Percentiles rank a stretch among this genome's conserved stretches.
Evolutionary conservation across 2,888 invertebrate genomes (phyloP).

Genomic region (Amaurobius ferox): DNA sequence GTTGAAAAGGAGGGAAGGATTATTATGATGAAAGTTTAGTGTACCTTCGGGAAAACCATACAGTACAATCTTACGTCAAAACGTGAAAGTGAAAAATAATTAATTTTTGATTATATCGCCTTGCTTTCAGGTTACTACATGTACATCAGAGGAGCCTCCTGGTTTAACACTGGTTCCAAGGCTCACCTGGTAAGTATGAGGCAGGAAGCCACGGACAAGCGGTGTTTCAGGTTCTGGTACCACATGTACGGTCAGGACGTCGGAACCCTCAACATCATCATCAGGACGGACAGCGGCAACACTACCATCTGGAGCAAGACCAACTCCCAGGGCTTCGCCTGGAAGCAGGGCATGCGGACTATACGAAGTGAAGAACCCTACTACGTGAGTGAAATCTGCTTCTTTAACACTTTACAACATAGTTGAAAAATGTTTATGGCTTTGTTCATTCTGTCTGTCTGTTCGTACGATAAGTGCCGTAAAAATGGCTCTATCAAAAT

Average conservation of each 20-base stretch:
- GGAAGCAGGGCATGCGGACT: conserved; percentile 57
- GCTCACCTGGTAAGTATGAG: conserved; percentile 53
- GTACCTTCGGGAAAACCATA: no score
- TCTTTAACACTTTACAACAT: no score
- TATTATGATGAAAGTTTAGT: no score
- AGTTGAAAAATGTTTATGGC: no score
- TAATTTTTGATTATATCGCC: no score
- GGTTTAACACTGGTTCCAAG: conserved; percentile 11
- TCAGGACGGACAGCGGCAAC: conserved; percentile 49
- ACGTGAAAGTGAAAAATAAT: background rate
- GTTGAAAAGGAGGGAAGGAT: no score
- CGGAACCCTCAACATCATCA: conserved; percentile 76
- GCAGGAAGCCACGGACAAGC: conserved; percentile 41
- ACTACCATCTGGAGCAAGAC: conserved; percentile 60
- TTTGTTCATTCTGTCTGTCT: no score
- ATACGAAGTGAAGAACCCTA: conserved; percentile 41
- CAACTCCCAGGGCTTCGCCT: conserved; percentile 59
- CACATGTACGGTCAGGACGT: conserved; percentile 73
- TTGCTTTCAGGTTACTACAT: conserved; percentile 64
- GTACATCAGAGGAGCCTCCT: conserved; percentile 10
- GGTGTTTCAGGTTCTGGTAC: conserved; percentile 70
- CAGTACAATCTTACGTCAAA: no score
- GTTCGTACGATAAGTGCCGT: no score
- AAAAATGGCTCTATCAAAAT: no score
- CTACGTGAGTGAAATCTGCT: no score